Conservation (phyloP, 2,113 vertebrate genomes). For the Ailuropoda melanoleuca region DNA sequence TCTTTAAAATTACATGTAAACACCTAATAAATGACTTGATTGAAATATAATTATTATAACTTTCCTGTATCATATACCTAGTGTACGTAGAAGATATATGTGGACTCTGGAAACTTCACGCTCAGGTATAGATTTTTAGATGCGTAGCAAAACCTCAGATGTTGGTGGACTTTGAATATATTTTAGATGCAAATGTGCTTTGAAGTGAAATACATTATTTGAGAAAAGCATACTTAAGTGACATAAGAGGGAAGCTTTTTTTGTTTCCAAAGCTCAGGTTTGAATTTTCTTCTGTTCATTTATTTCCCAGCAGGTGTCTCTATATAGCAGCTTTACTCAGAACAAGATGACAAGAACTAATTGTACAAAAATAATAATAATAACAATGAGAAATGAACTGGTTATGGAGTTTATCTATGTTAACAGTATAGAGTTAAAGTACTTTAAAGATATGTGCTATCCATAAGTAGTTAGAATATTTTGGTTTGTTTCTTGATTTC, state of each 20-base stretch:
- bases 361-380: constrained; percentile 56
- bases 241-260: neutral
- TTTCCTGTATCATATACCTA: neutral
- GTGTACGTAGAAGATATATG: neutral
- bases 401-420: neutral
- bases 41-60: neutral
- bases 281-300: constrained; percentile 84
- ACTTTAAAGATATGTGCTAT: neutral
- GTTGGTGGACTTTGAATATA: neutral
- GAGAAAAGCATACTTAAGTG: neutral
- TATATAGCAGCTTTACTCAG: constrained; percentile 85
- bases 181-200: neutral
- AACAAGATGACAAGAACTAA: constrained; percentile 71
- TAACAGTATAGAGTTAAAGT: constrained; percentile 5
- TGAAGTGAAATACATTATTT: constrained; percentile 9
- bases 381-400: constrained; percentile 31
- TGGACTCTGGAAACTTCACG: neutral
- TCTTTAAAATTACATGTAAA: neutral
- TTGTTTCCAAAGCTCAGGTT: constrained; percentile 65
- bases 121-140: neutral
- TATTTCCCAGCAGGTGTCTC: constrained; percentile 89
- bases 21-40: neutral
- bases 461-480: neutral
- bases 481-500: constrained; percentile 1
- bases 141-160: neutral